phyloP scores from a whole-genome alignment of 2,888 invertebrate genomes.

The Oscheius myriophilus region DNA sequence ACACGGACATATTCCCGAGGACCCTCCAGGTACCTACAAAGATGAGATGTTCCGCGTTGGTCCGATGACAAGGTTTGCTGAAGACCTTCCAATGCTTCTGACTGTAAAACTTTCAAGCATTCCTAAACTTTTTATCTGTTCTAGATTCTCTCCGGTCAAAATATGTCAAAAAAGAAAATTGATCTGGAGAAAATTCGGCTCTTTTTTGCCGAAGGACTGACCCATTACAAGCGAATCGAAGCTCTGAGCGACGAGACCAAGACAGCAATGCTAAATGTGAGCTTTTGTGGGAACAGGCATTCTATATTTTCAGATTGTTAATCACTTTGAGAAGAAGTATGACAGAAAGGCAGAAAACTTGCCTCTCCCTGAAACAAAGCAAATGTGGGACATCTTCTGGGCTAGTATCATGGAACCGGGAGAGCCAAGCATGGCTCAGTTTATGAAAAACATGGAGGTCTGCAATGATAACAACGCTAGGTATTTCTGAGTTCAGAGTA shows the following conservation, averaged over 20 bases:
- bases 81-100: constrained; percentile 7
- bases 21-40: constrained; percentile 2
- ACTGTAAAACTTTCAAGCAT: background rate
- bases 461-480: too few relatives aligned
- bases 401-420: constrained; percentile 16
- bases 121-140: background rate
- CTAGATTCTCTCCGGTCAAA: background rate
- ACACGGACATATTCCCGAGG: constrained; percentile 10
- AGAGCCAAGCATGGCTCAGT: background rate
- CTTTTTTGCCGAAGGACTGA: constrained; percentile 6
- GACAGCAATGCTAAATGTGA: background rate
- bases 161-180: background rate
- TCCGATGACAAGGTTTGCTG: constrained; percentile 22
- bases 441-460: constrained; percentile 8
- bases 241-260: background rate
- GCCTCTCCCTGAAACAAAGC: constrained; percentile 9
- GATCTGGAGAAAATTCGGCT: constrained; percentile 2
- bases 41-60: constrained; percentile 19
- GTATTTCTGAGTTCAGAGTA: background rate
- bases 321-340: constrained; percentile 20
- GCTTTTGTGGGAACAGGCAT: too few relatives aligned
- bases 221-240: constrained; percentile 13
- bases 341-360: background rate
- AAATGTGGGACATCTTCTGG: constrained; percentile 12
- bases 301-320: constrained; percentile 1